Evolutionary conservation across 2,888 invertebrate species (phyloP).

Genomic region (Adelphocoris suturalis): DNA sequence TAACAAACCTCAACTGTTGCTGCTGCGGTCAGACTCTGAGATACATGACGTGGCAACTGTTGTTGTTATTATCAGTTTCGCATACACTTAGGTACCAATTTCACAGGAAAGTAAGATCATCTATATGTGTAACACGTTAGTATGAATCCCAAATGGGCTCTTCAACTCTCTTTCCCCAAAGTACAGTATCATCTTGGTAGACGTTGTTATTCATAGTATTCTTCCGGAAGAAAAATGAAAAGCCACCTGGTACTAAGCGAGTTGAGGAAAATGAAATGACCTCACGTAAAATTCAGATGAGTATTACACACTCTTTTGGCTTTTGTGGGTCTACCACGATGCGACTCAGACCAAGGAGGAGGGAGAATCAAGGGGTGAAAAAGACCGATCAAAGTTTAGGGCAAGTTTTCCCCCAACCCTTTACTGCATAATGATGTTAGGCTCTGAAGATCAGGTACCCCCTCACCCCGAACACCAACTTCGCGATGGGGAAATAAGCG

Average conservation of each 20-base stretch:
- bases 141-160: neutral
- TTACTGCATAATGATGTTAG: constrained; percentile 17
- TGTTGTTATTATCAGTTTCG: too few relatives aligned
- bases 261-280: neutral
- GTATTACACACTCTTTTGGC: neutral
- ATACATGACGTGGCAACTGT: too few relatives aligned
- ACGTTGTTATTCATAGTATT: neutral
- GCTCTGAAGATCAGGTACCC: constrained; percentile 14
- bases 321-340: neutral
- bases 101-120: too few relatives aligned
- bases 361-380: neutral
- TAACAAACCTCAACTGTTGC: too few relatives aligned
- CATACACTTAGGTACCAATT: too few relatives aligned
- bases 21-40: too few relatives aligned
- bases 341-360: neutral
- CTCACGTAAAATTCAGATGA: neutral
- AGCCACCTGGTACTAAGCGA: neutral
- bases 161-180: neutral
- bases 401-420: neutral
- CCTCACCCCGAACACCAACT: neutral
- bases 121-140: too few relatives aligned
- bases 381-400: neutral
- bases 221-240: neutral
- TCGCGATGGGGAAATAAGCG: neutral
- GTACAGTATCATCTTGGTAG: neutral